Percentiles rank a stretch among this genome's conserved stretches.
Conservation (phyloP, 2,888 invertebrate species). For the Listrodromus nycthemerus region DNA sequence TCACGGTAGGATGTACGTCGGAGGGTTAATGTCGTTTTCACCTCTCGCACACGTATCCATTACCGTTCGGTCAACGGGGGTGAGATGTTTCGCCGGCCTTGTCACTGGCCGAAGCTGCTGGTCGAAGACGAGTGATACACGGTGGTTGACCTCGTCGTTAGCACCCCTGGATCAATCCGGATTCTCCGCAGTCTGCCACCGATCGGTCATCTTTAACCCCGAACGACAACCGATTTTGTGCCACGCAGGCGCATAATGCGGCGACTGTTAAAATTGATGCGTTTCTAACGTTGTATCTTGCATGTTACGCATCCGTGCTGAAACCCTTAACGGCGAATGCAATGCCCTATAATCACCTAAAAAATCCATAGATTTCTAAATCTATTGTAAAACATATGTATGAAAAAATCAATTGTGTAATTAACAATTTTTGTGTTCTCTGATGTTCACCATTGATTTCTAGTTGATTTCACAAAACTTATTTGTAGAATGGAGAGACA, state of each 20-base stretch:
- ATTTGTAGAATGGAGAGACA: no score
- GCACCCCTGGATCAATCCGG: slow-evolving; percentile 68
- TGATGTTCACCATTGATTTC: no score
- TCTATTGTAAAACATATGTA: neutral
- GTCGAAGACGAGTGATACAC: slow-evolving; percentile 43
- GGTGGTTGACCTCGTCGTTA: slow-evolving; percentile 73
- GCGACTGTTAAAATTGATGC: slow-evolving; percentile 71
- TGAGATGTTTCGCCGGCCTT: slow-evolving; percentile 44
- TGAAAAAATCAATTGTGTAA: no score
- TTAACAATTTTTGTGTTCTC: no score
- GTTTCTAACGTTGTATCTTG: slow-evolving; percentile 47
- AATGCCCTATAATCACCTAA: neutral
- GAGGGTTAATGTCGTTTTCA: slow-evolving; percentile 25
- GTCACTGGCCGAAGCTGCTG: slow-evolving; percentile 26
- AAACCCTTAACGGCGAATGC: neutral
- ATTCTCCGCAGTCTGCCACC: slow-evolving; percentile 57
- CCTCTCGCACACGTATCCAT: slow-evolving; percentile 49
- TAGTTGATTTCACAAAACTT: no score
- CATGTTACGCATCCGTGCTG: neutral
- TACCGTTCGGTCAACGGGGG: slow-evolving; percentile 32
- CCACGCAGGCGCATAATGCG: slow-evolving; percentile 28
- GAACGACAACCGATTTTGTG: slow-evolving; percentile 75
- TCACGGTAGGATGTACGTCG: slow-evolving; percentile 9
- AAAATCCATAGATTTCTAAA: neutral
- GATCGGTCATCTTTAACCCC: slow-evolving; percentile 80